These are phyloP conservation scores for Mola mola DNA, from an alignment of 2,113 vertebrate genomes.

Conservation along the genomic window DNA sequence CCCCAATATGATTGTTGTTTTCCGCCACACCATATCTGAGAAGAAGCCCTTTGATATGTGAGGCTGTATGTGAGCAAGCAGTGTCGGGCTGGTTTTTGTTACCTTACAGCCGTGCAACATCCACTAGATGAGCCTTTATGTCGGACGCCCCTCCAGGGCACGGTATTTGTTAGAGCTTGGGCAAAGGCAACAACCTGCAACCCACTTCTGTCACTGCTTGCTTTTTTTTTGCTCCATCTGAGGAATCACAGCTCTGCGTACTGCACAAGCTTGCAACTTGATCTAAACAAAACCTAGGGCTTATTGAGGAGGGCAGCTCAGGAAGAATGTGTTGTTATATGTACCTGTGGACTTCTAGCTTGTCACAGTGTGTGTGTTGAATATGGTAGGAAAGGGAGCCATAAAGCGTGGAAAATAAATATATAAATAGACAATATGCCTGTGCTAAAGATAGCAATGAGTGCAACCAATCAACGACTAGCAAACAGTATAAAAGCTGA, in stretches of 20 bases:
- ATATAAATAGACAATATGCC: background rate
- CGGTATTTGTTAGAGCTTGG: constrained; percentile 61
- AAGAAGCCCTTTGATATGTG: constrained; percentile 65
- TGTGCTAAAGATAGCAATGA: constrained; percentile 26
- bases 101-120: constrained; percentile 63
- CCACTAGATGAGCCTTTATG: constrained; percentile 66
- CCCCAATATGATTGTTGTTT: constrained; percentile 39
- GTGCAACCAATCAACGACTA: constrained; percentile 16
- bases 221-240: constrained; percentile 14
- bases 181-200: constrained; percentile 62
- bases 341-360: constrained; percentile 32
- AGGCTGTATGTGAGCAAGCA: constrained; percentile 43
- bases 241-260: constrained; percentile 50
- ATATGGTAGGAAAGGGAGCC: constrained; percentile 22
- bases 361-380: constrained; percentile 42
- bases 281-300: constrained; percentile 55
- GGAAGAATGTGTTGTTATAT: constrained; percentile 30
- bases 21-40: constrained; percentile 34
- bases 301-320: constrained; percentile 45
- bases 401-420: background rate
- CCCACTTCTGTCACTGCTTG: constrained; percentile 33
- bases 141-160: constrained; percentile 62
- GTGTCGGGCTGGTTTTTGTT: constrained; percentile 58
- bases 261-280: constrained; percentile 36
- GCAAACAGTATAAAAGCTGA: constrained; percentile 23